phyloP scores from a whole-genome alignment of 2,888 invertebrate species.

The Xestobium rufovillosum region DNA sequence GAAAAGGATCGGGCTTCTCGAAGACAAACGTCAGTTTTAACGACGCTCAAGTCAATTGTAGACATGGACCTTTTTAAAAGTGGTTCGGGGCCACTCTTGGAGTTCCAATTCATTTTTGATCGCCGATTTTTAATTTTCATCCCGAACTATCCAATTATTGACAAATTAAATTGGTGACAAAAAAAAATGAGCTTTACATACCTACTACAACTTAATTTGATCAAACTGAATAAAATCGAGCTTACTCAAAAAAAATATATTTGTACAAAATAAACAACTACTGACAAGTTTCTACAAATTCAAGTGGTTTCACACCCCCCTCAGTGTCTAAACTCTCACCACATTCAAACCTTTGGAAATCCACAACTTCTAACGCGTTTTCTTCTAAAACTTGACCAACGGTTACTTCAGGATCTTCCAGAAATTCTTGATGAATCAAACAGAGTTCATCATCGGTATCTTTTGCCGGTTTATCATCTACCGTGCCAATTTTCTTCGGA shows the following conservation, averaged over 20 bases:
- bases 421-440: constrained; percentile 80
- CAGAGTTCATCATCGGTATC: constrained; percentile 69
- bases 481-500: constrained; percentile 63
- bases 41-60: constrained; percentile 20
- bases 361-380: constrained; percentile 59
- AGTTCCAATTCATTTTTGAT: too few species aligned
- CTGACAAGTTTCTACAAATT: constrained; percentile 57
- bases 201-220: too few species aligned
- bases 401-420: constrained; percentile 67
- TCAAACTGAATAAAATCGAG: too few species aligned
- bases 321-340: constrained; percentile 54
- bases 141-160: too few species aligned
- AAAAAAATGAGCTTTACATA: too few species aligned
- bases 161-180: too few species aligned
- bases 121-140: too few species aligned
- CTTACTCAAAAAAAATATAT: too few species aligned
- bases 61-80: constrained; percentile 24
- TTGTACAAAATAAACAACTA: too few species aligned
- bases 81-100: too few species aligned
- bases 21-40: constrained; percentile 16
- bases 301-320: constrained; percentile 47
- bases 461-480: constrained; percentile 52
- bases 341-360: constrained; percentile 82
- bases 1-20: constrained; percentile 28
- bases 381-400: constrained; percentile 66